Base-by-base conservation (phyloP, 2,113 vertebrate species). In the Isurus oxyrinchus region DNA sequence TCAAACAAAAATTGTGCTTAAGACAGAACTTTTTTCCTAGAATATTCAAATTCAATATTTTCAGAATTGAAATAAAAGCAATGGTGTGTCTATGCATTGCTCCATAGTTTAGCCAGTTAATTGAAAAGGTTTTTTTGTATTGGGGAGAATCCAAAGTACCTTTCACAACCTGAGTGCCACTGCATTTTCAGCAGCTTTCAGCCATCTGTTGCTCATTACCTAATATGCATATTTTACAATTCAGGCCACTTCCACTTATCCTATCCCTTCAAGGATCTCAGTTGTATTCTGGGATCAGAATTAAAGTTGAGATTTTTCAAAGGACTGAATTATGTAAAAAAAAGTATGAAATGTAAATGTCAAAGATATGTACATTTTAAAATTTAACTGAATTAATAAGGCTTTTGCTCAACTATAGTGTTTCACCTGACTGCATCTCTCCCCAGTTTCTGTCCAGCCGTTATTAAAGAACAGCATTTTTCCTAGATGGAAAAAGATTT, bases 381-480 rank as follows among this genome's bases (percentile, higher is more conserved):
- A 95, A 95, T 13, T 21, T 53, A 16, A 31, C 67, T 49, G 66
- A 72, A 95, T 72, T 55, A 72, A 55, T 95, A 72, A 95, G 44
- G 27, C 31, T 95, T 95, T 67, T 95, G 94, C 6, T 35, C 94
- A 72, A 95, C 63, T 67, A 49, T 95, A 72, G 49, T 55, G 94
- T 72, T 95, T 53, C 66, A 76, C 49, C 13, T 95, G 67, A 35
- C 94, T 55, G 25, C 66, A 95, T 35, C 67, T 69, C 67, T 72
- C n/a, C 94, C 25, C 94, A 76, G 21, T 95, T 55, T 76, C 67
- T 31, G 49, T 72, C 44, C 10, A 72, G 67, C 44, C 10, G 49
- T 53, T 95, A 95, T 72, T 95, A 95, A 95, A 95, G 59, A 95
- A 55, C 94, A 76, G 67, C 25, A 72, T 49, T 72, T 91, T 95